These are phyloP conservation scores for Spodoptera frugiperda DNA, from an alignment of 1,140 invertebrate species.

Conservation along the genomic window DNA sequence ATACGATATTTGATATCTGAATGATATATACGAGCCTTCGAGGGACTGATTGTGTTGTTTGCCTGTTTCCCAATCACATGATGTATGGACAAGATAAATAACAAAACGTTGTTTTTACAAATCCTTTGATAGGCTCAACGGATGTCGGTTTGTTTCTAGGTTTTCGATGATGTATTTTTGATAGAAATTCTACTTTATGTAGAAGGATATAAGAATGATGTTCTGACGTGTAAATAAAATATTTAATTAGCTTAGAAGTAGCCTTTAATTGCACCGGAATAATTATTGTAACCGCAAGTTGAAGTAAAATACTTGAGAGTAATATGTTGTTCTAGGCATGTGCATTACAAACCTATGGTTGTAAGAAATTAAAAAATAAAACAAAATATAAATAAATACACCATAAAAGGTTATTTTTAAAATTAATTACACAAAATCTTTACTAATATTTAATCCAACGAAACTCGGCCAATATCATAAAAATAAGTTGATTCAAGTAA, in stretches of 20 bases:
- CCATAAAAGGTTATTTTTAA: background rate
- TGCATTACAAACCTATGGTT: too few relatives aligned
- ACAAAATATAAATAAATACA: background rate
- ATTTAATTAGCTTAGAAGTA: too few relatives aligned
- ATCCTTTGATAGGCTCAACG: slow-evolving; percentile 21
- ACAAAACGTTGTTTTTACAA: slow-evolving; percentile 28
- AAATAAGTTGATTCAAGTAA: slow-evolving; percentile 17
- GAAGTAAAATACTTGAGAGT: too few relatives aligned
- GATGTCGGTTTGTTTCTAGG: background rate
- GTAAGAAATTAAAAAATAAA: background rate
- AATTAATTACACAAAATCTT: background rate
- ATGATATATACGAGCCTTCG: slow-evolving; percentile 18
- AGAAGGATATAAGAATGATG: too few relatives aligned
- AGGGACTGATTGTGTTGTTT: slow-evolving; percentile 41
- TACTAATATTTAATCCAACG: background rate
- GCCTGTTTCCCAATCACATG: slow-evolving; percentile 37
- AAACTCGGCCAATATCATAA: slow-evolving; percentile 17
- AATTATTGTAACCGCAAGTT: too few relatives aligned
- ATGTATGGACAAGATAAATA: slow-evolving; percentile 42
- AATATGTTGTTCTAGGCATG: too few relatives aligned
- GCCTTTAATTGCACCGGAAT: too few relatives aligned
- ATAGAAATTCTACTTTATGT: background rate
- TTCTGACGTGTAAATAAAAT: too few relatives aligned
- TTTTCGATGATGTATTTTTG: background rate
- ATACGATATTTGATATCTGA: slow-evolving; percentile 29